phyloP scores from a whole-genome alignment of 2,888 invertebrate species.

The Ashinkailepas kermadecensis region DNA sequence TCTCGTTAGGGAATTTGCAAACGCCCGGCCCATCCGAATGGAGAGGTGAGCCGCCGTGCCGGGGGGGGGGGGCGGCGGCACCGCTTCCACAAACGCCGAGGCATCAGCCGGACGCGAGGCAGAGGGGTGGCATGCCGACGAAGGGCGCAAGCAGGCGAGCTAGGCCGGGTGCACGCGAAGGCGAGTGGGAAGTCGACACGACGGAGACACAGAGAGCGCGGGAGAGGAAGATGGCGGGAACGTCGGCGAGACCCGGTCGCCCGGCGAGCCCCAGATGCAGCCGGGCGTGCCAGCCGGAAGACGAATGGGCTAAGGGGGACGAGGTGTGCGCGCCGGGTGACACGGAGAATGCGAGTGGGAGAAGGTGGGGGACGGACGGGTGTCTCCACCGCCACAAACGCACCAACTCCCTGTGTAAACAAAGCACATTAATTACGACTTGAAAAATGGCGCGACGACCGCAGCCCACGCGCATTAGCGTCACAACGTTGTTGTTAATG shows the following conservation, averaged over 20 bases:
- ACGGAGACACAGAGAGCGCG: not conserved
- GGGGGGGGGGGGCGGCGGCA: no score
- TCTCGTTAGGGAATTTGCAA: not conserved
- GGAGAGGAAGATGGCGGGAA: not conserved
- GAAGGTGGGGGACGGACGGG: not conserved
- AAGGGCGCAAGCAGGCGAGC: no score
- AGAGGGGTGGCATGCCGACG: no score
- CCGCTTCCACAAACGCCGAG: no score
- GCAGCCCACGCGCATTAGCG: conserved; percentile 3
- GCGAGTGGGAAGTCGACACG: no score
- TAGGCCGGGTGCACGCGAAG: no score
- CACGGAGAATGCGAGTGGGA: not conserved
- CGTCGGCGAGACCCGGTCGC: not conserved
- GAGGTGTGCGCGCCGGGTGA: not conserved
- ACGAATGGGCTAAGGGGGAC: not conserved
- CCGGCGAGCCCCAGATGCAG: not conserved
- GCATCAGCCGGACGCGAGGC: no score
- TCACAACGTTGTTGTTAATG: not conserved
- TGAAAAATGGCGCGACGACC: not conserved
- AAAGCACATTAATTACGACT: not conserved
- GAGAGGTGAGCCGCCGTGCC: not conserved
- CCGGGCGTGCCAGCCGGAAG: not conserved
- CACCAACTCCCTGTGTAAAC: not conserved
- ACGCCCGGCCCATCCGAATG: not conserved
- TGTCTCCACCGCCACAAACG: not conserved